A percentile compares a stretch with the other conserved stretches of the same genome.
These are phyloP conservation scores for Bombyx mori DNA, from an alignment of 1,140 invertebrate genomes.

Conservation along the genomic window ASM3026992v2 NC_085128.1:11301001-11301500, in stretches of 20 bases:
- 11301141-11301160: conserved; percentile 26
- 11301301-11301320: conserved; percentile 1
- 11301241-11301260: conserved; percentile 7
- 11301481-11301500: too few relatives aligned
- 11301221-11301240: conserved; percentile 9
- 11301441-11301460: too few relatives aligned
- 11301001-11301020: conserved; percentile 31
- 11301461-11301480: too few relatives aligned
- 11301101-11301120: conserved; percentile 34
- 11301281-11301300: not conserved
- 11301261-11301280: too few relatives aligned
- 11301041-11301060: conserved; percentile 22
- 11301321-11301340: too few relatives aligned
- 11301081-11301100: conserved; percentile 29
- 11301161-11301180: conserved; percentile 28
- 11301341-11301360: too few relatives aligned
- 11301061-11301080: conserved; percentile 34
- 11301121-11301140: conserved; percentile 31
- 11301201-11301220: conserved; percentile 24
- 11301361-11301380: too few relatives aligned
- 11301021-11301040: conserved; percentile 13
- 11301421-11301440: too few relatives aligned
- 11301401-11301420: too few relatives aligned
- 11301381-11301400: too few relatives aligned
- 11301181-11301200: conserved; percentile 20